Evolutionary conservation across 2,888 invertebrate species (phyloP).

Genomic region (Drosophila mimetica): DNA sequence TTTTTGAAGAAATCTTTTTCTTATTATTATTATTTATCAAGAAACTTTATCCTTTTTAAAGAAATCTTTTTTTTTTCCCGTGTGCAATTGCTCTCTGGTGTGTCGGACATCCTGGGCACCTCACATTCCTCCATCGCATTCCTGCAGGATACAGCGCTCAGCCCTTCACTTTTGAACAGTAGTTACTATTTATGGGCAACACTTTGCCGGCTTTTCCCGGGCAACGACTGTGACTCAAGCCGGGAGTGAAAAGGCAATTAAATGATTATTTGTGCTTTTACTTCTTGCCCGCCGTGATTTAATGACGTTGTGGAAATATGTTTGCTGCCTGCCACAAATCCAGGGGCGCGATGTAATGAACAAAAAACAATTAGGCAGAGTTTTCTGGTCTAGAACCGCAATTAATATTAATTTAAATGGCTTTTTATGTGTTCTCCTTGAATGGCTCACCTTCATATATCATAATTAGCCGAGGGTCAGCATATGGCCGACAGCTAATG

Average conservation of each 20-base stretch:
- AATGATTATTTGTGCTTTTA: conserved; percentile 61
- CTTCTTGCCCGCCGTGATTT: conserved; percentile 33
- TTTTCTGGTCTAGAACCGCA: conserved; percentile 51
- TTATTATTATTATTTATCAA: too few species aligned
- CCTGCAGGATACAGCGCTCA: conserved; percentile 24
- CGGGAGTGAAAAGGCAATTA: conserved; percentile 50
- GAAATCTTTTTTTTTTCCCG: background rate
- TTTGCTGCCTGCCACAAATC: conserved; percentile 31
- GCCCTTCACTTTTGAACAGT: conserved; percentile 48
- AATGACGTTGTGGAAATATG: conserved; percentile 61
- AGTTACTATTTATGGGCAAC: conserved; percentile 57
- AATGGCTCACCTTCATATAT: conserved; percentile 63
- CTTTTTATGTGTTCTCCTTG: conserved; percentile 53
- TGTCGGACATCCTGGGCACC: conserved; percentile 15
- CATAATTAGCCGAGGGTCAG: conserved; percentile 63
- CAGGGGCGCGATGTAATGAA: conserved; percentile 50
- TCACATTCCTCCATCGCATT: conserved; percentile 16
- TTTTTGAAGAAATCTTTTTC: background rate
- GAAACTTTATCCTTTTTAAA: background rate
- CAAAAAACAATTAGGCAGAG: conserved; percentile 69
- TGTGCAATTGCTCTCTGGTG: conserved; percentile 18
- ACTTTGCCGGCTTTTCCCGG: conserved; percentile 36
- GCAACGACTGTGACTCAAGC: conserved; percentile 31
- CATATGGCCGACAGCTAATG: conserved; percentile 7
- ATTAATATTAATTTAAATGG: conserved; percentile 75